Conservation (phyloP, 2,113 vertebrate genomes). For the Syngnathoides biaculeatus region DNA sequence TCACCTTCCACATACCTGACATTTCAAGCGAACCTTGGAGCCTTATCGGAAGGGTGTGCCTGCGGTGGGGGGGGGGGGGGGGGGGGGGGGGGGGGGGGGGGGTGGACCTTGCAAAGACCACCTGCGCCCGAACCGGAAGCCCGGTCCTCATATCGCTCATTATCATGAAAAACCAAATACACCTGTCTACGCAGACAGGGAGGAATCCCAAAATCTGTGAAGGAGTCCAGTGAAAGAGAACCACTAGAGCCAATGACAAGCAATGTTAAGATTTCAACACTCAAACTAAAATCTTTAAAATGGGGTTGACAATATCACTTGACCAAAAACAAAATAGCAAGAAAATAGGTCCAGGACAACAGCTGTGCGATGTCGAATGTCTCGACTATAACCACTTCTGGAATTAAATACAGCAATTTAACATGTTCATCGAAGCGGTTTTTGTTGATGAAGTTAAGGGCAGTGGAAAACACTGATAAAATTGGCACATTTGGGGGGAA, state of each 20-base stretch:
- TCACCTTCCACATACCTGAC: constrained; percentile 44
- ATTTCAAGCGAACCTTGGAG: constrained; percentile 49
- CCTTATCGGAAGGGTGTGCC: constrained; percentile 50
- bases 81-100: no score
- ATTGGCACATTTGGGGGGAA: not conserved
- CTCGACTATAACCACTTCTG: not conserved
- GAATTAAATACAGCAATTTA: not conserved
- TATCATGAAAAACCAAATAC: not conserved
- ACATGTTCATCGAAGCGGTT: not conserved
- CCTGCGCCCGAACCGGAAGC: constrained; percentile 4
- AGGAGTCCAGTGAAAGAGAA: not conserved
- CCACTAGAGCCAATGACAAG: constrained; percentile 42
- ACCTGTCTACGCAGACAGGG: not conserved
- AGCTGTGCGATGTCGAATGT: not conserved
- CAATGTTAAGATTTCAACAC: constrained; percentile 34
- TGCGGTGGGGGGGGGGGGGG: no score
- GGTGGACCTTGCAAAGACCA: constrained; percentile 41
- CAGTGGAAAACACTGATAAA: not conserved
- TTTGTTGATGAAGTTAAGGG: no score
- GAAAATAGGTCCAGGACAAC: not conserved
- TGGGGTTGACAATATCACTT: not conserved
- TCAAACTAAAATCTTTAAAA: not conserved
- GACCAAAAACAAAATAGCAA: not conserved
- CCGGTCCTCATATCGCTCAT: not conserved
- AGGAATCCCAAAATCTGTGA: not conserved